phyloP scores from a whole-genome alignment of 2,888 invertebrate genomes.

The Drosophila anceps region DNA sequence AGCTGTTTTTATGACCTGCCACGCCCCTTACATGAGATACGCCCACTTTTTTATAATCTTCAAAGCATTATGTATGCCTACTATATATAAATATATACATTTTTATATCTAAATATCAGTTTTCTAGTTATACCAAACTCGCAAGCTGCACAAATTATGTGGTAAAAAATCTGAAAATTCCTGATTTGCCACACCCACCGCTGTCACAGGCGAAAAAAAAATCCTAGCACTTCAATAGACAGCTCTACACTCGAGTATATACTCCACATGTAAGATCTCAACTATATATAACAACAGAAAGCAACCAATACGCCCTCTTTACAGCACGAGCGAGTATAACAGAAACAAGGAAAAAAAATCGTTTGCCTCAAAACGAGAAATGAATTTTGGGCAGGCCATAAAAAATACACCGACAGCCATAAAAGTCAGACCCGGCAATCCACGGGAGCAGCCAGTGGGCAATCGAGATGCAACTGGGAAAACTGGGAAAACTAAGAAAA shows the following conservation, averaged over 20 bases:
- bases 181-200: neutral
- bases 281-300: neutral
- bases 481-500: constrained; percentile 2
- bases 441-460: constrained; percentile 68
- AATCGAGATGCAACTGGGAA: constrained; percentile 48
- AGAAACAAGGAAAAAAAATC: neutral
- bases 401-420: constrained; percentile 79
- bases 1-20: neutral
- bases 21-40: neutral
- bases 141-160: neutral
- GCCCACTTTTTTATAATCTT: neutral
- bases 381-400: constrained; percentile 71
- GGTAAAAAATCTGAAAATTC: neutral
- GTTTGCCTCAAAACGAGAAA: constrained; percentile 65
- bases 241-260: neutral
- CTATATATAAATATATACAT: neutral
- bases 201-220: too few species aligned
- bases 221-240: neutral
- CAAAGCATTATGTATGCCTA: neutral
- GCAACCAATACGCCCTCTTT: neutral
- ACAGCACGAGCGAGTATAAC: constrained; percentile 1
- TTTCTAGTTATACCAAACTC: neutral
- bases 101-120: neutral
- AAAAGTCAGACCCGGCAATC: constrained; percentile 77
- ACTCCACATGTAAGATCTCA: neutral